Conservation (phyloP, 2,113 vertebrate genomes). For the Miniopterus natalensis region DNA sequence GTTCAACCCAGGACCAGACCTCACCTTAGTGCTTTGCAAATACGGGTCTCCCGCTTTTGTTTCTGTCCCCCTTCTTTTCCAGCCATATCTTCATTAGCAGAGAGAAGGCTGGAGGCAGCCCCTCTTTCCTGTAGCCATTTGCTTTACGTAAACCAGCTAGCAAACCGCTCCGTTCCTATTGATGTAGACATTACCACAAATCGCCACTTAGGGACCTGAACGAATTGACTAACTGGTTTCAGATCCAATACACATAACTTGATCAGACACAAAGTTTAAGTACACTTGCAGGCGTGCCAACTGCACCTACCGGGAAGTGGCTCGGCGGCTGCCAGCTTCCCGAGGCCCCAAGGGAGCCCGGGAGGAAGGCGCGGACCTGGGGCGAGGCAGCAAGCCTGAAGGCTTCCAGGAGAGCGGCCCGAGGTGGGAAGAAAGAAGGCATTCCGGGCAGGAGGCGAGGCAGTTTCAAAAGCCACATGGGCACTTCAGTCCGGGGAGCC, state of each 20-base stretch:
- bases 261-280: constrained; percentile 94
- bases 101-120: constrained; percentile 80
- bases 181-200: constrained; percentile 94
- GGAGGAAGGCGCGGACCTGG: constrained; percentile 82
- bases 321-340: constrained; percentile 83
- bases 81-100: constrained; percentile 74
- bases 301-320: constrained; percentile 83
- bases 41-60: not conserved
- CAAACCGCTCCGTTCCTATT: constrained; percentile 89
- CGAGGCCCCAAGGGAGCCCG: constrained; percentile 84
- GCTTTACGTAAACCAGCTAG: constrained; percentile 90
- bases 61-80: not conserved
- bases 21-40: not conserved
- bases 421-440: constrained; percentile 64
- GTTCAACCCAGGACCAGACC: not conserved
- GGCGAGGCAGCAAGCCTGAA: constrained; percentile 43
- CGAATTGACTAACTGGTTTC: constrained; percentile 93
- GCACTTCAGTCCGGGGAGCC: not conserved
- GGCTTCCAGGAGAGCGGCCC: constrained; percentile 69
- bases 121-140: constrained; percentile 86
- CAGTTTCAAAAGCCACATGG: constrained; percentile 36
- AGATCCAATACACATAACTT: constrained; percentile 93
- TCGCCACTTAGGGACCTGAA: constrained; percentile 93
- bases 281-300: constrained; percentile 89
- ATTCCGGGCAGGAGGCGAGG: not conserved